Evolutionary conservation across 2,888 invertebrate genomes (phyloP), one percentile per base, ranked within the genome.

Genomic region (Eupithecia inturbata): DNA sequence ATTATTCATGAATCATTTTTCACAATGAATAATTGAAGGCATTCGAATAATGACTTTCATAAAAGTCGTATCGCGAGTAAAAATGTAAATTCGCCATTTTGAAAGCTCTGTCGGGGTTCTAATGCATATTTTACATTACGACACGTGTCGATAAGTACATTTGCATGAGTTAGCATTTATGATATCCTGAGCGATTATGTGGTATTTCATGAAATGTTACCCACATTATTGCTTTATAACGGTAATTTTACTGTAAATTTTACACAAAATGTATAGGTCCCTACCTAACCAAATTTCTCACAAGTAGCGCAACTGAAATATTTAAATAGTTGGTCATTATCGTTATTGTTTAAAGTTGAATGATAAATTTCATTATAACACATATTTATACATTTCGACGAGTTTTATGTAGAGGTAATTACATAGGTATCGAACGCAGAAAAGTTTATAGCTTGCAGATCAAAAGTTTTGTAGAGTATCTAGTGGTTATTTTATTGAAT

Each of bases 81-180:
- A 78, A 74, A 79, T 73, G 71, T 74, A 76, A 77, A 77, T 78
- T 70, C 71, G 57, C 70, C 75, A 71, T 74, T 74, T 73, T 68
- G 73, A 49, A 60, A 67, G 71, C 78, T 73, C 71, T 26, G 49
- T 26, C 49, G 69, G 45, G 67, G 36, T 69, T 76, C 72, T 78
- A 78, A 79, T 81, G 79, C 78, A 81, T 81, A 79, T 81, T 79
- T 80, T 81, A 81, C 71, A 78, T 78, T 72, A 74, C 64, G 74
- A 75, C 75, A 76, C 78, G 76, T 57, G 75, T 77, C 78, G 77
- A 79, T 80, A 78, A 77, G 71, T 62, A 75, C 63, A 78, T 80
- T 79, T 80, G 77, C 77, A 78, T 77, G 73, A 66, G 71, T 74
- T 77, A 75, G 78, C 77, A 74, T 78, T 78, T 74, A 75, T 77